Base-by-base conservation (phyloP, 1,140 invertebrate genomes). In the Drosophila novamexicana region DNA sequence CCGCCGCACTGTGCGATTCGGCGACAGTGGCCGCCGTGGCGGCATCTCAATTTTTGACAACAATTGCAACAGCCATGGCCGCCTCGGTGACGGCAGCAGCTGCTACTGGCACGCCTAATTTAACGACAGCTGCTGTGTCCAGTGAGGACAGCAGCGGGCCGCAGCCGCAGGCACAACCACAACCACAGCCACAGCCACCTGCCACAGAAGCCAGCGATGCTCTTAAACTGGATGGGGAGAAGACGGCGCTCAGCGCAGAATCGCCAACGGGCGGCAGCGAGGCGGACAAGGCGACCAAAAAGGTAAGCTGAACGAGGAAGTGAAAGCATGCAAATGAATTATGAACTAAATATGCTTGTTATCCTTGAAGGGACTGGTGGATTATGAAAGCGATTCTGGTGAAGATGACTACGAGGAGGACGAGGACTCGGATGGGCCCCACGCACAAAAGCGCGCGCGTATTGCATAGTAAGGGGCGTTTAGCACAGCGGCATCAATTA, bases 301-400 rank as follows among this genome's bases (percentile, higher is more conserved):
- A 89, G 74, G 85, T 90, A 29, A 10, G 58, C 1, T 14, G 14
- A 66, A 4, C 12, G 16, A 7, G 7, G 14, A 29, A 49, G 1
- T 2, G 4, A n/a, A 1, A 10, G 18, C 9, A 0, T 22, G 7
- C 4, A 3, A 18, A 54, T 6, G 7, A 18, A 18, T 18, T 18
- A 1, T 18, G 18, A 18, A 18, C 18, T 9, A 8, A 34, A 18
- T 18, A 14, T 10, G n/a, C 7, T 37, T 39, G 32, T 37, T 36
- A 8, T 34, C 10, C 29, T 32, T 47, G 6, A 49, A 98, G 97
- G 97, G 97, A 79, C 94, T 99, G 74, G 98, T 98, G 29, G 98
- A 99, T 92, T 99, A 99, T 92, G 98, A 98, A 91, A 98, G 97
- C 63, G 98, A 98, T 93, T 98, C 97, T 0, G 97, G 98, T 81